Evolutionary conservation across 2,113 vertebrate species (phyloP).

Genomic region (Noturus placidus): DNA sequence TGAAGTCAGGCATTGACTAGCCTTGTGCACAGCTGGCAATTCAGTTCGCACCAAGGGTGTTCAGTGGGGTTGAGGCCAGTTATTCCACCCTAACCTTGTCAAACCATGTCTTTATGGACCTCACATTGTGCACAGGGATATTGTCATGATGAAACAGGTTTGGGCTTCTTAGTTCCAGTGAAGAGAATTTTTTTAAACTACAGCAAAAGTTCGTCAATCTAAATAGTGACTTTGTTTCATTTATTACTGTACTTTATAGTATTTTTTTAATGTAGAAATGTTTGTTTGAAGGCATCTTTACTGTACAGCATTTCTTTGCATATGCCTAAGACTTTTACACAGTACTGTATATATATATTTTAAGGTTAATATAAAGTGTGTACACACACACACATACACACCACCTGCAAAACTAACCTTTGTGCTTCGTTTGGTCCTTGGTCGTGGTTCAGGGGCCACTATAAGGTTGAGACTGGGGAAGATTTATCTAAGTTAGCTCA

Average conservation of each 20-base stretch:
- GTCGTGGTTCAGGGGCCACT: constrained; percentile 18
- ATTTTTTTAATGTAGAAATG: too few species aligned
- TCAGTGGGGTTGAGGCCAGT: not conserved
- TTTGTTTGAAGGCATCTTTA: too few species aligned
- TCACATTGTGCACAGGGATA: not conserved
- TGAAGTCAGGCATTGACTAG: too few species aligned
- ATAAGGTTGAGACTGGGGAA: constrained; percentile 1
- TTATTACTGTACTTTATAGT: too few species aligned
- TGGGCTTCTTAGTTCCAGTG: not conserved
- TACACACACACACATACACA: constrained; percentile 12
- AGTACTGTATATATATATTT: not conserved
- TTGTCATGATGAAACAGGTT: not conserved
- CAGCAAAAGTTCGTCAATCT: too few species aligned
- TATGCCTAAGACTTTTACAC: too few species aligned
- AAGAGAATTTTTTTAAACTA: not conserved
- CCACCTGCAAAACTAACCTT: constrained; percentile 35
- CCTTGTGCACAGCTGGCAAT: not conserved
- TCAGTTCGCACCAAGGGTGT: not conserved
- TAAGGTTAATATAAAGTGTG: not conserved
- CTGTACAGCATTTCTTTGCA: too few species aligned
- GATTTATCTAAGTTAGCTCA: not conserved
- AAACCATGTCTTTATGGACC: not conserved
- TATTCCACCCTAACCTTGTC: not conserved
- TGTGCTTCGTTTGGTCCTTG: constrained; percentile 28
- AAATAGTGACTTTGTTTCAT: too few species aligned